Evolutionary conservation across 2,888 invertebrate species (phyloP).

Genomic region (Volucella bombylans): DNA sequence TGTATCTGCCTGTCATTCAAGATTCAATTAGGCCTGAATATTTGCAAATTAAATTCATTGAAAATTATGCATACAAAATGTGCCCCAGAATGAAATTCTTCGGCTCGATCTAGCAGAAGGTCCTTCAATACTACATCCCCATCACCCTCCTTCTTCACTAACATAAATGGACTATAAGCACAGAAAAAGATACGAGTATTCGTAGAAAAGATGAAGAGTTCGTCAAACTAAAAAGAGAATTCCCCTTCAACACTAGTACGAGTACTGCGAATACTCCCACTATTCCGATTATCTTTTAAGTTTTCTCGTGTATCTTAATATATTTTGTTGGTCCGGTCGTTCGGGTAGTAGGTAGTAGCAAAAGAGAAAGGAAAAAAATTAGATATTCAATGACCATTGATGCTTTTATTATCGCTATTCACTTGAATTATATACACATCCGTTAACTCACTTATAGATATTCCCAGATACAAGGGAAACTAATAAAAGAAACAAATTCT

Average conservation of each 20-base stretch:
- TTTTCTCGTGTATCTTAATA: slow-evolving; percentile 66
- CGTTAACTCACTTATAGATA: slow-evolving; percentile 53
- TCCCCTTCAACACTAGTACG: slow-evolving; percentile 26
- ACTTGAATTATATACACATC: slow-evolving; percentile 72
- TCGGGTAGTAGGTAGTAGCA: neutral
- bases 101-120: slow-evolving; percentile 47
- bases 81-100: slow-evolving; percentile 41
- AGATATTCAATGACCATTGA: slow-evolving; percentile 72
- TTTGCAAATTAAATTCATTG: slow-evolving; percentile 41
- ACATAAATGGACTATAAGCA: slow-evolving; percentile 43
- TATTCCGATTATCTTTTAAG: slow-evolving; percentile 55
- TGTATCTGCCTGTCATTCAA: slow-evolving; percentile 21
- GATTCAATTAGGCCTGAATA: slow-evolving; percentile 57
- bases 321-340: slow-evolving; percentile 2
- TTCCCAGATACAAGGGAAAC: slow-evolving; percentile 42
- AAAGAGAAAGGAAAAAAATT: slow-evolving; percentile 40
- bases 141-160: slow-evolving; percentile 1
- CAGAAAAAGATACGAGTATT: slow-evolving; percentile 25
- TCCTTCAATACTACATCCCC: slow-evolving; percentile 13
- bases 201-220: slow-evolving; percentile 32
- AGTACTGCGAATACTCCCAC: neutral
- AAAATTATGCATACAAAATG: slow-evolving; percentile 61
- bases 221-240: slow-evolving; percentile 33
- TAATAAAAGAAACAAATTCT: slow-evolving; percentile 48
- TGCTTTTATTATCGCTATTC: slow-evolving; percentile 71